Conservation (phyloP, 2,888 invertebrate genomes). For the Anthrax anthrax region DNA sequence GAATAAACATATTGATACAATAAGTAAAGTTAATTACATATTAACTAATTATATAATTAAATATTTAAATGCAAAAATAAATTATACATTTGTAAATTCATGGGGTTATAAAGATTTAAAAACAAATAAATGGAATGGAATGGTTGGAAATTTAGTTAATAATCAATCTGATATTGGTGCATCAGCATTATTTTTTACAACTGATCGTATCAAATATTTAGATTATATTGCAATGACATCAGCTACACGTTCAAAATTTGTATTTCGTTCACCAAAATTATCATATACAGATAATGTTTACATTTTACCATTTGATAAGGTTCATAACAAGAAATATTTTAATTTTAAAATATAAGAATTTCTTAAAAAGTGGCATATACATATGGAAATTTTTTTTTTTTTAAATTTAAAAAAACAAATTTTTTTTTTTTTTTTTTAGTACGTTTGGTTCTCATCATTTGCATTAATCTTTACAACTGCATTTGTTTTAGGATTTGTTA, state of each 20-base stretch:
- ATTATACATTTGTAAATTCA: constrained; percentile 38
- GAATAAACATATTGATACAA: constrained; percentile 41
- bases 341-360: not conserved
- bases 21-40: constrained; percentile 48
- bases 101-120: constrained; percentile 46
- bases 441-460: constrained; percentile 17
- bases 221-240: constrained; percentile 55
- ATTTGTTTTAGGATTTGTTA: constrained; percentile 28
- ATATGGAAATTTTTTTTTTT: not conserved
- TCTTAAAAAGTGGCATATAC: too few relatives aligned
- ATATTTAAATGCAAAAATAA: constrained; percentile 42
- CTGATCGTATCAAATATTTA: constrained; percentile 44
- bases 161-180: constrained; percentile 49
- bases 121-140: constrained; percentile 45
- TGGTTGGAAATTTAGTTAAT: constrained; percentile 46
- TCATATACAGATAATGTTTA: constrained; percentile 60
- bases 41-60: constrained; percentile 43
- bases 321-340: too few relatives aligned
- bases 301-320: constrained; percentile 49
- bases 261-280: constrained; percentile 57
- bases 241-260: constrained; percentile 50
- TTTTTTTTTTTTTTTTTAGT: constrained; percentile 6
- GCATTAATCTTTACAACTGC: constrained; percentile 14
- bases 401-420: not conserved
- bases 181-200: constrained; percentile 48